phyloP scores from a whole-genome alignment of 2,888 invertebrate species.

The Abrostola tripartita region DNA sequence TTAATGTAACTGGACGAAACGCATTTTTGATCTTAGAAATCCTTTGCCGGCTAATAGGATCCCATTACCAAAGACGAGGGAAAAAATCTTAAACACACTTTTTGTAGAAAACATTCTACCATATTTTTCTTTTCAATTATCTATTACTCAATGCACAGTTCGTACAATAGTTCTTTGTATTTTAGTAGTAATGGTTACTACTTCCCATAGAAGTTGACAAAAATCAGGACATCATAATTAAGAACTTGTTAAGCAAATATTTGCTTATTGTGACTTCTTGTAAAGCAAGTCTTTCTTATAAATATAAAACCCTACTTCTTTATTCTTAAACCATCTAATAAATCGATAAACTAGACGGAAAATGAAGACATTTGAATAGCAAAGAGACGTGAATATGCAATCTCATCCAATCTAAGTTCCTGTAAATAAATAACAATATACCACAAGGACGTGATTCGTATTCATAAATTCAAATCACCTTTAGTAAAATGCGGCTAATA shows the following conservation, averaged over 20 bases:
- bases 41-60: constrained; percentile 29
- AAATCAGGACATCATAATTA: too few relatives aligned
- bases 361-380: constrained; percentile 24
- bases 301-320: neutral
- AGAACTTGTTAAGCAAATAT: too few relatives aligned
- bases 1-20: constrained; percentile 10
- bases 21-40: constrained; percentile 28
- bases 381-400: constrained; percentile 19
- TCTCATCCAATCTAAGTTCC: constrained; percentile 9
- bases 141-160: too few relatives aligned
- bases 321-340: constrained; percentile 6
- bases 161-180: too few relatives aligned
- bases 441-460: constrained; percentile 19
- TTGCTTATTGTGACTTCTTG: too few relatives aligned
- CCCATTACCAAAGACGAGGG: constrained; percentile 40
- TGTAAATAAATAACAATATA: constrained; percentile 9
- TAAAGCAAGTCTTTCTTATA: neutral
- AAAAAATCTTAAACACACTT: constrained; percentile 20
- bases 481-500: constrained; percentile 17
- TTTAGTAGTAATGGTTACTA: too few relatives aligned
- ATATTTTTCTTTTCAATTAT: too few relatives aligned
- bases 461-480: constrained; percentile 32
- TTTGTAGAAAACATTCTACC: neutral
- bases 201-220: too few relatives aligned
- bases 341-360: constrained; percentile 25